These are phyloP conservation scores for Leptarthrus brevirostris DNA, from an alignment of 2,888 invertebrate genomes.

Conservation along the genomic window DNA sequence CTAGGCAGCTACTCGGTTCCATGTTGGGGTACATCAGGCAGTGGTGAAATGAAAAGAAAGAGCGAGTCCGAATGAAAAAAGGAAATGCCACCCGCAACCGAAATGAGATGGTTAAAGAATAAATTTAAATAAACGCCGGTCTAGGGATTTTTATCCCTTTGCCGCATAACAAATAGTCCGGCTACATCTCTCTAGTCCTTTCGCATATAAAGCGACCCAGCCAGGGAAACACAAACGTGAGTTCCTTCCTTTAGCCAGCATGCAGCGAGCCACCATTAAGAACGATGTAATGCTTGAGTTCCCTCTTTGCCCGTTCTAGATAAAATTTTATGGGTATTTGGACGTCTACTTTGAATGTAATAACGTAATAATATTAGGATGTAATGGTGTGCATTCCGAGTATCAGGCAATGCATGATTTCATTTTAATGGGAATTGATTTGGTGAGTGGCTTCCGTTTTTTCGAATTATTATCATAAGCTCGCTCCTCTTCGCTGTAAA, in stretches of 20 bases:
- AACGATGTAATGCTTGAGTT: constrained; percentile 43
- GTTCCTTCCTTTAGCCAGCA: constrained; percentile 32
- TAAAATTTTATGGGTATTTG: constrained; percentile 52
- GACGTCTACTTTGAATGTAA: constrained; percentile 48
- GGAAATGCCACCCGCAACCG: constrained; percentile 61
- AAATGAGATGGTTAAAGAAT: constrained; percentile 66
- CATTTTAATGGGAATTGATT: constrained; percentile 49
- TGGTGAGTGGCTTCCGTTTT: constrained; percentile 24
- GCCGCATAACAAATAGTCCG: constrained; percentile 64
- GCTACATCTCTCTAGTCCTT: constrained; percentile 43
- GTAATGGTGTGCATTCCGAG: constrained; percentile 48
- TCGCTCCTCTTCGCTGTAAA: background rate
- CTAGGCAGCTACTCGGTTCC: constrained; percentile 1
- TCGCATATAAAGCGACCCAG: constrained; percentile 22
- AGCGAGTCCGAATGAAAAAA: constrained; percentile 53
- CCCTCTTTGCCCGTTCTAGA: constrained; percentile 38
- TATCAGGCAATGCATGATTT: constrained; percentile 45
- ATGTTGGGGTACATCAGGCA: constrained; percentile 1
- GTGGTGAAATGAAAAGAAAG: constrained; percentile 5
- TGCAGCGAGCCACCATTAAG: constrained; percentile 38
- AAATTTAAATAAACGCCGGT: constrained; percentile 68
- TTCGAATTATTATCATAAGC: background rate
- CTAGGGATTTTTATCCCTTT: constrained; percentile 67
- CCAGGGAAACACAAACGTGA: constrained; percentile 41
- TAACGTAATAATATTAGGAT: constrained; percentile 50